A percentile compares a stretch with the other conserved stretches of the same genome.
Conservation (phyloP, 2,888 invertebrate genomes). For the Drosophila buzzatii region DNA sequence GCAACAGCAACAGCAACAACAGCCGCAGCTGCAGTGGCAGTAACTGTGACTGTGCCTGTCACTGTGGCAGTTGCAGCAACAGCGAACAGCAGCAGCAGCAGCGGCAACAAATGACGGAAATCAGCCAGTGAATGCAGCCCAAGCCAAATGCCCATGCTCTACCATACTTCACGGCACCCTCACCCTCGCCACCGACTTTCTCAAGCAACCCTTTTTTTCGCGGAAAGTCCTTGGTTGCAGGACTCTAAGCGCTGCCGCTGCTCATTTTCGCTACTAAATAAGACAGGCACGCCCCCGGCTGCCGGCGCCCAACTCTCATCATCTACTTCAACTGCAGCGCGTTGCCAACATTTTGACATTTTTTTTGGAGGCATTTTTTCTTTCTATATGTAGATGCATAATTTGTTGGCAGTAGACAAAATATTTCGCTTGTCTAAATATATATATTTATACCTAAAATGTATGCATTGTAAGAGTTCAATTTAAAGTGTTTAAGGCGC, state of each 20-base stretch:
- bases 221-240: constrained; percentile 51
- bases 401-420: constrained; percentile 41
- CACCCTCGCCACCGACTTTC: neutral
- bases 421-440: constrained; percentile 17
- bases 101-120: constrained; percentile 65
- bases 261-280: constrained; percentile 80
- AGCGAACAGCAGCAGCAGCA: constrained; percentile 25
- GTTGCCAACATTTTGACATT: constrained; percentile 70
- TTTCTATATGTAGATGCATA: constrained; percentile 25
- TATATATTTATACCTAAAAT: constrained; percentile 8
- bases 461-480: constrained; percentile 18
- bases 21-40: constrained; percentile 40
- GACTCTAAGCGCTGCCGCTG: constrained; percentile 68
- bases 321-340: constrained; percentile 7
- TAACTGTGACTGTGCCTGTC: constrained; percentile 5
- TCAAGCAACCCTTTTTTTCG: constrained; percentile 52
- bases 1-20: constrained; percentile 41
- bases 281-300: constrained; percentile 49
- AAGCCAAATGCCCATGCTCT: constrained; percentile 7
- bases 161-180: neutral
- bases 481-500: constrained; percentile 41
- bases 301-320: neutral
- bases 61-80: constrained; percentile 14
- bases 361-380: constrained; percentile 22
- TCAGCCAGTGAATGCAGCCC: constrained; percentile 72